Percentiles rank a stretch among this genome's conserved stretches.
phyloP scores from a whole-genome alignment of 2,113 vertebrate genomes.

The Pavo muticus region DNA sequence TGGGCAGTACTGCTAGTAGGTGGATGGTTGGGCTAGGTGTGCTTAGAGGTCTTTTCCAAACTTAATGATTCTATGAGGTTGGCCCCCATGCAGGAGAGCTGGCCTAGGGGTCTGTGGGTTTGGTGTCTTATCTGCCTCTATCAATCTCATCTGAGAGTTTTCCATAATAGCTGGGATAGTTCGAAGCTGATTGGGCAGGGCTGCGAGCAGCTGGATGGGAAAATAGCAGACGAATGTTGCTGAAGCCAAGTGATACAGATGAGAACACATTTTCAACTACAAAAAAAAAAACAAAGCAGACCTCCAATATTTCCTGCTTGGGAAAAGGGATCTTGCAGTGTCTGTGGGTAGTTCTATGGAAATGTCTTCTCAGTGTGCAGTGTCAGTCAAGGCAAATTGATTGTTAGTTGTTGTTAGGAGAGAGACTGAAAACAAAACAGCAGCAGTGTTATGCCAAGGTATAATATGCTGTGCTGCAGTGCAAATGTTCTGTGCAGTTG shows the following conservation, averaged over 20 bases:
- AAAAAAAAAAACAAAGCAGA: background rate
- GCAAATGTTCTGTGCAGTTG: background rate
- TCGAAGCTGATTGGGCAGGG: background rate
- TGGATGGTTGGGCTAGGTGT: too few species aligned
- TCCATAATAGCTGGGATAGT: accelerated
- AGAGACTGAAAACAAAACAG: background rate
- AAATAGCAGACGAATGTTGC: background rate
- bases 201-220: background rate
- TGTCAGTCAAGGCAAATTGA: conserved; percentile 1
- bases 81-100: background rate
- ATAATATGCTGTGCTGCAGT: background rate
- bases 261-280: background rate
- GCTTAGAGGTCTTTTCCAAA: too few species aligned
- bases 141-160: accelerated
- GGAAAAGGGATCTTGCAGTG: background rate
- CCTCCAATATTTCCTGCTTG: background rate
- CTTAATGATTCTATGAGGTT: too few species aligned
- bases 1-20: too few species aligned
- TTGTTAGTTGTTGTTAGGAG: background rate
- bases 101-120: background rate
- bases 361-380: background rate
- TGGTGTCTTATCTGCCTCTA: accelerated
- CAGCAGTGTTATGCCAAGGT: background rate
- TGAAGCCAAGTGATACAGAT: background rate
- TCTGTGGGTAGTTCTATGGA: background rate